These are phyloP conservation scores for Andrena fulva DNA, from an alignment of 2,888 invertebrate species.

Conservation along the genomic window DNA sequence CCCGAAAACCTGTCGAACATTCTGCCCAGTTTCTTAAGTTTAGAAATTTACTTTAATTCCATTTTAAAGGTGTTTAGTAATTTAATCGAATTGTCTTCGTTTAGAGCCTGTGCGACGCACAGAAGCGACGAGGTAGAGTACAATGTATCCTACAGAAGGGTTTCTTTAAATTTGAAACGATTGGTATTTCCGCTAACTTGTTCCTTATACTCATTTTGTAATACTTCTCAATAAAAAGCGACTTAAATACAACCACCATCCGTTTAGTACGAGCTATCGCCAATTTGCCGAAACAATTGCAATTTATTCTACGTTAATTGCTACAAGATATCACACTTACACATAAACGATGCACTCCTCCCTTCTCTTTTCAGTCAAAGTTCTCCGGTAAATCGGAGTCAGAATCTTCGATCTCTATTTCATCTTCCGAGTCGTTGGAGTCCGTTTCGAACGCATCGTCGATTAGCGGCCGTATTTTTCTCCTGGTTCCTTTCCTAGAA, in stretches of 20 bases:
- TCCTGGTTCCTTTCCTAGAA: constrained; percentile 22
- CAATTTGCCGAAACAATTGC: neutral
- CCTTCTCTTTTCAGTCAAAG: constrained; percentile 31
- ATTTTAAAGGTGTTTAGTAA: constrained; percentile 64
- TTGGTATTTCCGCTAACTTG: constrained; percentile 47
- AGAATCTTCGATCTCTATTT: constrained; percentile 9
- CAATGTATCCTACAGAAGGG: constrained; percentile 35
- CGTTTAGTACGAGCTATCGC: neutral
- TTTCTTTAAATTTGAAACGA: constrained; percentile 58
- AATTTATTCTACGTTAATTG: constrained; percentile 16
- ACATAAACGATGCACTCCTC: constrained; percentile 4
- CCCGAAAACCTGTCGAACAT: constrained; percentile 39
- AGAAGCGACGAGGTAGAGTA: constrained; percentile 24
- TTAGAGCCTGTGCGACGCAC: constrained; percentile 27
- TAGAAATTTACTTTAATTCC: constrained; percentile 70
- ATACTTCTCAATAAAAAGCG: constrained; percentile 53
- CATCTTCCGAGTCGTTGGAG: constrained; percentile 63
- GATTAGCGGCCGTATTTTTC: constrained; percentile 48
- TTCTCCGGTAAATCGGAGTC: constrained; percentile 39
- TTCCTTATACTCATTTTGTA: constrained; percentile 57
- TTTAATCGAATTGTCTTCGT: constrained; percentile 67
- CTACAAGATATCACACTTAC: constrained; percentile 45
- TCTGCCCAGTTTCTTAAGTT: constrained; percentile 55
- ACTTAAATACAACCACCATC: constrained; percentile 26
- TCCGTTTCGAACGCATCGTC: constrained; percentile 74